Base-by-base conservation (phyloP, 2,888 invertebrate species). In the Gymnosoma rotundatum region DNA sequence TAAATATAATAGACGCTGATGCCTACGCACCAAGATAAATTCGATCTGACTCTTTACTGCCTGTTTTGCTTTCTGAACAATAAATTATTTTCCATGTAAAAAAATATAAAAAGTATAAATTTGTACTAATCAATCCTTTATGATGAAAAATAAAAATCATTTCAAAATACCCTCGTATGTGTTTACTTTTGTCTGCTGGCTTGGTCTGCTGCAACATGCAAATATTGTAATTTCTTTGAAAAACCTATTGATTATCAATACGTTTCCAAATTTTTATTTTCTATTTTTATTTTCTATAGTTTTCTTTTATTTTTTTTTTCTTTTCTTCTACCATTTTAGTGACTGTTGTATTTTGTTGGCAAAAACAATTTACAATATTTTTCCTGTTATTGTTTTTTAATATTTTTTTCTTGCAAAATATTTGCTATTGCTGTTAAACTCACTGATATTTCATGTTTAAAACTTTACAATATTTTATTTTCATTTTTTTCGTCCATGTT, bases 221-320 rank as follows among this genome's bases (percentile, higher is more conserved):
- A 89, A 89, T 89, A 87, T 86, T 82, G 76, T 74, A 58, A 82
- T 82, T 74, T 56, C 72, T 83, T 72, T 83, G 83, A 78, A 32
- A 32, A 32, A 8, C 32, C 32, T 32, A 32, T 32, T 32, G 32
- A 32, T 81, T 83, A 83, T 83, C 80, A 83, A 86, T 80, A 74
- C 56, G 60, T 52, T 52, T 52, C 32, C 42, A 21, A 61, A 56
- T 69, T 80, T 69, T 66, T 60, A 60, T 84, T 84, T 78, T 60
- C 48, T 64, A 78, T 61, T 20, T 52, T 69, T 60, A 60, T 84
- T 84, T 78, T 60, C 48, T 64, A 78, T 61, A n/a, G n/a, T n/a
- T n/a, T 20, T 52, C 61, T 80, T 69, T 66, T 60, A 60, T 84
- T 84, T 78, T 60, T 38, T 64, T 74, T 61, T 20, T 52, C 61